Base-by-base conservation (phyloP, 2,888 invertebrate species). In the Plagodis dolabraria region DNA sequence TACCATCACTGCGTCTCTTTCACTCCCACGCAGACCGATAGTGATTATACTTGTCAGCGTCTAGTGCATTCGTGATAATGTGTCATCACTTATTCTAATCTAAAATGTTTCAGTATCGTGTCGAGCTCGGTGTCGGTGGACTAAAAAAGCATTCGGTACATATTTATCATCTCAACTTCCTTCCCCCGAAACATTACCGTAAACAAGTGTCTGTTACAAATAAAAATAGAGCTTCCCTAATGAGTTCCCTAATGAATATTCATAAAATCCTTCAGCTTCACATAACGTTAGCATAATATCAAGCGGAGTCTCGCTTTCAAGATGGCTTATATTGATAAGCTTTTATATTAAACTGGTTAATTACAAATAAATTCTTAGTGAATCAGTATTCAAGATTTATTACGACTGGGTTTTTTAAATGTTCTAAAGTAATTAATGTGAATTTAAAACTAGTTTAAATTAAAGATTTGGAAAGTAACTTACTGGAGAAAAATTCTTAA, bases 201-300 rank as follows among this genome's bases (percentile, higher is more conserved):
- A 57, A 57, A 57, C 62, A 57, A 62, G 57, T 57, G 54, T 58
- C 62, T 57, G 53, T 57, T 62, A 49, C 60, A 53, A 61, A 62
- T 58, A 63, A 64, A 76, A 70, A 68, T 67, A 69, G 67, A 70
- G 68, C 60, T 72, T 72, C 71, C 72, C 60, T 72, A 75, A 76
- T 72, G 74, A 74, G 64, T 67, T 63, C 46, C 42, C 52, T 63
- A 56, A 66, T 77, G 75, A 78, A 77, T 77, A 77, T 77, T 75
- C 79, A 78, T 72, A 57, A 70, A 63, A 58, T 67, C 35, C 51
- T 64, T 70, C 69, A 72, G 72, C 68, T 75, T 72, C 74, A 76
- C 75, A 72, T 70, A 72, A 75, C 66, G 78, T 78, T 78, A 67
- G 70, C 79, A 78, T 78, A 75, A 73, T 73, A 67, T 69, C 58